phyloP scores from a whole-genome alignment of 2,113 vertebrate genomes.

The Phyllostomus hastatus region DNA sequence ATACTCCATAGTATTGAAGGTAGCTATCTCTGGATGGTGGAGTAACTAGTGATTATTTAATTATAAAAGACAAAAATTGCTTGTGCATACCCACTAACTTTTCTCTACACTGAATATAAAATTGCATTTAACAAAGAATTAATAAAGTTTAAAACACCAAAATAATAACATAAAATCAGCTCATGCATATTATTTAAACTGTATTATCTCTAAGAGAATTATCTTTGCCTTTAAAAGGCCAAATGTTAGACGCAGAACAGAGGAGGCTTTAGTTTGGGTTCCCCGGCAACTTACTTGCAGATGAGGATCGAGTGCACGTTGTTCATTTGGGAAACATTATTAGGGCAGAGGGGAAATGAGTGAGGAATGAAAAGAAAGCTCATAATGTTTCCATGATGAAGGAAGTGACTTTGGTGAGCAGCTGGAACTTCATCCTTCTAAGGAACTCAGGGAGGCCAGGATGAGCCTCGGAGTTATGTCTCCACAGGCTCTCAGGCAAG shows the following conservation, averaged over 20 bases:
- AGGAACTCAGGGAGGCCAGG: background rate
- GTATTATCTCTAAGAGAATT: background rate
- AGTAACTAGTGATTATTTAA: background rate
- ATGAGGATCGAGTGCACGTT: background rate
- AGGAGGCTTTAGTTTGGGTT: background rate
- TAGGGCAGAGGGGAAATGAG: background rate
- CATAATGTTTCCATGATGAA: background rate
- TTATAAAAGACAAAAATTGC: background rate
- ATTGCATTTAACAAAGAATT: background rate
- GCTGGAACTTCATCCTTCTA: background rate
- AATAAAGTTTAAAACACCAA: background rate
- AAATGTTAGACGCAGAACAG: background rate
- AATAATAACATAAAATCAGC: background rate
- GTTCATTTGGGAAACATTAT: background rate
- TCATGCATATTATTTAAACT: background rate
- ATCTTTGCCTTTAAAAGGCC: background rate
- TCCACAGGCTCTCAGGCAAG: background rate
- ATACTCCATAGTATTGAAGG: background rate
- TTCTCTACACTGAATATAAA: slow-evolving; percentile 6
- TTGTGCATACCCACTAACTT: background rate
- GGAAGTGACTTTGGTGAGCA: background rate
- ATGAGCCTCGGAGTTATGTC: background rate
- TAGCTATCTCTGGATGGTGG: background rate
- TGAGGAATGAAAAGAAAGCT: background rate
- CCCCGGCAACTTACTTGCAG: background rate